These are phyloP conservation scores for Coreius guichenoti DNA, from an alignment of 2,797 vertebrate species.

Conservation along the genomic window DNA sequence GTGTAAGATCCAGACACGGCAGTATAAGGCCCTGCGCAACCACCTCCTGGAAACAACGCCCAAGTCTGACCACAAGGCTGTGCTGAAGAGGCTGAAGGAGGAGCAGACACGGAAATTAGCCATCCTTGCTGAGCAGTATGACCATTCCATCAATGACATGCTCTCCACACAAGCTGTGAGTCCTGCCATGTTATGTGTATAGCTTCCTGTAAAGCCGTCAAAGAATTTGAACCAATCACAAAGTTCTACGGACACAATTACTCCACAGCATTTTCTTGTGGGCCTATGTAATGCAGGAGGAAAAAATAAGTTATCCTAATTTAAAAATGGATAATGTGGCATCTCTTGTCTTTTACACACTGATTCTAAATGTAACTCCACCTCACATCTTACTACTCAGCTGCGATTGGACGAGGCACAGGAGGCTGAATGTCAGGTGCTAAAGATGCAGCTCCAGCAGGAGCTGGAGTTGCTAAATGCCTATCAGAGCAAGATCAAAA, in stretches of 20 bases:
- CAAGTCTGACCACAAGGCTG: conserved; percentile 97
- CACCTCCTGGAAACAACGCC: conserved; percentile 95
- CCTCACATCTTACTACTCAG: conserved; percentile 63
- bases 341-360: background rate
- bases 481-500: conserved; percentile 99
- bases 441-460: conserved; percentile 99
- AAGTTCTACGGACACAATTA: background rate
- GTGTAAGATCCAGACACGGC: conserved; percentile 97
- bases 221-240: background rate
- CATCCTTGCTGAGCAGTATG: conserved; percentile 98
- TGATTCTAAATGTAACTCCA: background rate
- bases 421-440: conserved; percentile 96
- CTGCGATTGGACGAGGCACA: conserved; percentile 97
- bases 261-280: background rate
- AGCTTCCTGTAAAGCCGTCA: background rate
- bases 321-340: background rate
- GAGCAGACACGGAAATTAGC: conserved; percentile 98
- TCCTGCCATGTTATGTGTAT: conserved; percentile 12
- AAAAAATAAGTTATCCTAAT: background rate
- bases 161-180: conserved; percentile 98
- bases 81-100: conserved; percentile 97
- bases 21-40: conserved; percentile 98
- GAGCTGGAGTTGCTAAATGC: conserved; percentile 97
- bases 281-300: background rate
- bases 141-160: conserved; percentile 99